Evolutionary conservation across 2,797 vertebrate genomes (phyloP).

Genomic region (Eulemur rubriventer): DNA sequence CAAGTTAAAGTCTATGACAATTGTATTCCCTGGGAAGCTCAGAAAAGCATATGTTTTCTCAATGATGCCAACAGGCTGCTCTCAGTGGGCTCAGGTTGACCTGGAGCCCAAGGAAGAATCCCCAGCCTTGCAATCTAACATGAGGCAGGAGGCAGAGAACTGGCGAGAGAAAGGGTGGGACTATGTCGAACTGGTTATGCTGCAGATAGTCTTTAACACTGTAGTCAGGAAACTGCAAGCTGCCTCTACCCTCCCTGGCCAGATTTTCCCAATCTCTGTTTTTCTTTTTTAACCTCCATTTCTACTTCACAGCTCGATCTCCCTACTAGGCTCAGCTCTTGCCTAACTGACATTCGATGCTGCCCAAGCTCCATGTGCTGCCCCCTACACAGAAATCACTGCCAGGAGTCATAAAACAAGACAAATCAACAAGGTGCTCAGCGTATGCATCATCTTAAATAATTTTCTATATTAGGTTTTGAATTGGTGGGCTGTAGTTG

Average conservation of each 20-base stretch:
- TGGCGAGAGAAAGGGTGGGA: neutral
- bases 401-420: neutral
- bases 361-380: neutral
- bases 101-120: no score
- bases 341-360: neutral
- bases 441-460: neutral
- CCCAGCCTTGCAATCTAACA: rapidly evolving
- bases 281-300: neutral
- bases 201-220: neutral
- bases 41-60: neutral
- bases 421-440: neutral
- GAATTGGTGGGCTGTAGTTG: neutral
- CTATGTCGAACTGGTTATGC: no score
- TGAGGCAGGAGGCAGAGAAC: neutral
- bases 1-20: neutral
- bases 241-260: neutral
- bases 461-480: neutral
- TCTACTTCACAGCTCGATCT: neutral
- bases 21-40: neutral
- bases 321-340: neutral
- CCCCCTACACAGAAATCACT: neutral
- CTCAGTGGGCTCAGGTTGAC: neutral
- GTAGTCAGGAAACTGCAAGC: neutral
- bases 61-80: neutral
- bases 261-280: neutral